Base-by-base conservation (phyloP, 37 sponge, comb jelly and placozoan genomes). In the Bolinopsis microptera region DNA sequence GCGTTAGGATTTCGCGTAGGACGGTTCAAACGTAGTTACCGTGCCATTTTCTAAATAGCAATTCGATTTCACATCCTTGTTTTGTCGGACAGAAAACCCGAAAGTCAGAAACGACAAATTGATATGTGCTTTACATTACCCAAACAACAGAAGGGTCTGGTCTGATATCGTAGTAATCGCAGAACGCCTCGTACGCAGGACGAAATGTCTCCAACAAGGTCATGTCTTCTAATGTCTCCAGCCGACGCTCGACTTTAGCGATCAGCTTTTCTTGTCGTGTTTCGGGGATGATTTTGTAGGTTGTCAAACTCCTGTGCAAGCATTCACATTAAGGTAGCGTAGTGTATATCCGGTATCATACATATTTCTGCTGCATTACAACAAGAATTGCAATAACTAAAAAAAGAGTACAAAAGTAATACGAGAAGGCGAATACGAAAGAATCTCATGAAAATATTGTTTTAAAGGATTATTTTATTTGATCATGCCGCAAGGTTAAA, bases 161-260 rank as follows among this genome's bases (percentile, higher is more conserved):
- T 3, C 8, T 23, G 31, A 86, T 41, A 48, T 38, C 41, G 41
- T 86, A 41, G 61, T 27, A 41, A 39, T 86, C 90, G 22, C 90
- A 86, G 61, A 86, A 86, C 30, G 90, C 90, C 35, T 86, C 90
- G 90, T 86, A 86, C 0, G 90, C 61, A 39, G 90, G 90, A 24
- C 90, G 41, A 30, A 86, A 86, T 16, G 90, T 86, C 36, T 38
- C 35, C 27, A 41, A 24, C n/a, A 86, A n/a, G 61, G 61, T 86
- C 30, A 41, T 41, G 30, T 40, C 28, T 8, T 77, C 36, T 1
- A 27, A 1, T 0, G 35, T 77, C 21, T 77, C 80, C 37, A 32
- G 21, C 80, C 27, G 80, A 32, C 33, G 32, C 18, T 77, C 80
- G 21, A 77, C 80, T 32, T 35, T 77, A 34, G 80, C 1, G 27